Conservation (phyloP, 2,113 vertebrate species). For the Mesitornis unicolor region DNA sequence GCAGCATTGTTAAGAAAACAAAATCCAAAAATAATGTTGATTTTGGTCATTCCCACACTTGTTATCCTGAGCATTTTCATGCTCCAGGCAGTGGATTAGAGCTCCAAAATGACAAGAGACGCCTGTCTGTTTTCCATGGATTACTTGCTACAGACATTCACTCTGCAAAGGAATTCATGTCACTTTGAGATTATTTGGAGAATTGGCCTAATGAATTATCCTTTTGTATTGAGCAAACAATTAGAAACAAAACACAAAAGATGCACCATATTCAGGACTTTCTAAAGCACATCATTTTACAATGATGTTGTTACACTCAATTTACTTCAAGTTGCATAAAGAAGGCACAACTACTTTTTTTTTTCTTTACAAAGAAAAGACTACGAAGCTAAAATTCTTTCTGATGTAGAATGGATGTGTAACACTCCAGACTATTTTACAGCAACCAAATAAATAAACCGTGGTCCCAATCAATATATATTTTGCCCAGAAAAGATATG, state of each 20-base stretch:
- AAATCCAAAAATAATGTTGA: conserved; percentile 75
- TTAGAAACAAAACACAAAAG: conserved; percentile 59
- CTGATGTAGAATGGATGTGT: neutral
- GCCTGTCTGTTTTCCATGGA: conserved; percentile 74
- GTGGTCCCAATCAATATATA: neutral
- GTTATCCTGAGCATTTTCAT: conserved; percentile 72
- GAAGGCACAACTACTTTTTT: neutral
- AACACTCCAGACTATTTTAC: neutral
- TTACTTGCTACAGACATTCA: conserved; percentile 73
- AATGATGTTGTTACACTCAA: conserved; percentile 17
- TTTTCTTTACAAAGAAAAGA: neutral
- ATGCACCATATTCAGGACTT: conserved; percentile 39
- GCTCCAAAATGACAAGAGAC: conserved; percentile 72
- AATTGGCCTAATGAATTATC: conserved; percentile 69
- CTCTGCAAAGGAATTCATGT: conserved; percentile 69
- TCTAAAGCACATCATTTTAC: conserved; percentile 46
- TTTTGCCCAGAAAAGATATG: neutral
- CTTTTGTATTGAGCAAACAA: conserved; percentile 54
- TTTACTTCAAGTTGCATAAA: conserved; percentile 1
- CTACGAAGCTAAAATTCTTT: neutral
- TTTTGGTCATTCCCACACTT: conserved; percentile 77
- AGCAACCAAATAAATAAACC: neutral
- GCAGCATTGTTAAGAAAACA: conserved; percentile 70
- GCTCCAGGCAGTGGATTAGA: conserved; percentile 77
- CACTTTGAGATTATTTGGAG: conserved; percentile 72